Base-by-base conservation (phyloP, 2,113 vertebrate species). In the Urocolius indicus region DNA sequence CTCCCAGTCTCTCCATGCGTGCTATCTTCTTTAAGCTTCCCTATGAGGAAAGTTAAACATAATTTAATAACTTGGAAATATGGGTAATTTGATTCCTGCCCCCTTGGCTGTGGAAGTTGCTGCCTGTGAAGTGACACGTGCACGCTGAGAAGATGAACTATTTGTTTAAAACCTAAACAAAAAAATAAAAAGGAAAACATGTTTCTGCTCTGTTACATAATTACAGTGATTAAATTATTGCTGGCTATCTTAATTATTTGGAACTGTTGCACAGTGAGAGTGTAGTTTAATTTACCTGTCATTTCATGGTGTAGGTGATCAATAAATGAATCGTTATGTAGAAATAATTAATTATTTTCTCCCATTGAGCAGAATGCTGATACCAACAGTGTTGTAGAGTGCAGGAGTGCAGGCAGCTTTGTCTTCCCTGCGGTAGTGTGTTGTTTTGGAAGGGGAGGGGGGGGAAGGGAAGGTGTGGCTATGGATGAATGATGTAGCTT, bases 401-500 rank as follows among this genome's bases (percentile, higher is more conserved):
- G 91, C 69, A 57, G 68, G 72, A 92, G 91, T 38, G 29, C 62
- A 22, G 87, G 85, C 15, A 11, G 94, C 93, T 91, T 83, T 89
- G 89, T 21, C 96, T 96, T 89, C 94, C 96, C 94, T 29, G 34
- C 8, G 87, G 94, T 93, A 55, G 26, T 94, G 74, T 46, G 6
- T 89, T 93, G 69, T 95, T 93, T 93, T 88, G 94, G 90, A 78
- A 46, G 58, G 74, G 80, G 54, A 45, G 65, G 55, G 29, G 23
- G 67, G 84, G 73, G 81, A 79, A 78, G 71, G 36, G 66, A 59
- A 94, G 97, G 93, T 95, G 95, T 95, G 97, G 92, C 85, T 93
- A 55, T 32, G 93, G 93, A 57, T 94, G 96, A 94, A 52, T 87
- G 90, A 95, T 96, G 98, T 91, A 97, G 90, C 93, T 97, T 84